Evolutionary conservation across 2,113 vertebrate genomes (phyloP).

Genomic region (Daboia siamensis): DNA sequence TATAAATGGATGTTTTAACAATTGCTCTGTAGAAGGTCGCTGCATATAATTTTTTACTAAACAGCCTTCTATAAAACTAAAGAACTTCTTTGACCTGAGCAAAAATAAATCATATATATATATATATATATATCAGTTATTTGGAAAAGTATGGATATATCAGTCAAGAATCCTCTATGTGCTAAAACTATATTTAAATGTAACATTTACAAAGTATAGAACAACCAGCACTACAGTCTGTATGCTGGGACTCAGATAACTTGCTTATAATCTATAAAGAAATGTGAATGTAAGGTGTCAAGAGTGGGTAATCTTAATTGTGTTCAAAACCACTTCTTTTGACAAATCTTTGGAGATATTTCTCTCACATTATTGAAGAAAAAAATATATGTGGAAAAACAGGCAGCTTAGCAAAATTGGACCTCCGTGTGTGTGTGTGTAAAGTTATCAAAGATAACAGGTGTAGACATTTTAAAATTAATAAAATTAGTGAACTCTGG

Average conservation of each 20-base stretch:
- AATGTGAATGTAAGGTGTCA: not conserved
- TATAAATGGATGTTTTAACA: slow-evolving; percentile 96
- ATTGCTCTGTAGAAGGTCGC: slow-evolving; percentile 92
- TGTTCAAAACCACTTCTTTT: not conserved
- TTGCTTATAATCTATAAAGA: not conserved
- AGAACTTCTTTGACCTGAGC: slow-evolving; percentile 96
- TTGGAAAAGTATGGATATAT: not conserved
- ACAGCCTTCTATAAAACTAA: slow-evolving; percentile 97
- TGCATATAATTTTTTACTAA: slow-evolving; percentile 99
- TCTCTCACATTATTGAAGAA: not conserved
- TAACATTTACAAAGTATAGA: not conserved
- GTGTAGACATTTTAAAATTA: no score
- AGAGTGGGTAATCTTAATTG: not conserved
- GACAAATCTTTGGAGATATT: not conserved
- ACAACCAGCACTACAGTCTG: not conserved
- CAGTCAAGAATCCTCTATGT: not conserved
- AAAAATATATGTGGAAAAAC: not conserved
- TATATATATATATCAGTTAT: not conserved
- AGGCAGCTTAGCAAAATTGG: not conserved
- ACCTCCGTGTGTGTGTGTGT: not conserved
- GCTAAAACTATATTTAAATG: not conserved
- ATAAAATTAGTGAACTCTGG: no score
- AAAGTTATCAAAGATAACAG: no score
- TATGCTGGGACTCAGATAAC: not conserved
- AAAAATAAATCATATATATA: not conserved